Conservation (phyloP, 2,888 invertebrate genomes). For the Cetonia aurata region DNA sequence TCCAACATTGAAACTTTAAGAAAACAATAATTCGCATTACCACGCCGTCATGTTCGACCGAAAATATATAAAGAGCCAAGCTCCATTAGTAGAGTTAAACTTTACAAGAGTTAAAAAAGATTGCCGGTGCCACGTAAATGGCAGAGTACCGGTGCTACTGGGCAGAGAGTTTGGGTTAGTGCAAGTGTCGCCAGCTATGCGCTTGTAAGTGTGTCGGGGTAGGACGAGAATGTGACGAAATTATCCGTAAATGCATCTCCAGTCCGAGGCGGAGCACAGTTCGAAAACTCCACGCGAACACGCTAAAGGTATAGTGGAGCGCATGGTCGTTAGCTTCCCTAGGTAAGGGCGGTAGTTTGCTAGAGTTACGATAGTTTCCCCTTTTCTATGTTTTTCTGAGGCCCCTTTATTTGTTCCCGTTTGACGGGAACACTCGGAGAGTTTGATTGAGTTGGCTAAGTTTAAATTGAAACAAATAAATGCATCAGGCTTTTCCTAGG, state of each 20-base stretch:
- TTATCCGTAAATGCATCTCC: slow-evolving; percentile 31
- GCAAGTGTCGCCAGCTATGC: slow-evolving; percentile 14
- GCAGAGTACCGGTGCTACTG: background rate
- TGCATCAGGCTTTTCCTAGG: slow-evolving; percentile 34
- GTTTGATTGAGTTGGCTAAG: slow-evolving; percentile 38
- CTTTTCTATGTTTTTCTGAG: background rate
- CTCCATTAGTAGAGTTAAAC: slow-evolving; percentile 27
- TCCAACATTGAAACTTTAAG: slow-evolving; percentile 13
- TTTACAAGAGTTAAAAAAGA: slow-evolving; percentile 12
- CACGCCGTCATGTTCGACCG: background rate
- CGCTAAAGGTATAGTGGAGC: background rate
- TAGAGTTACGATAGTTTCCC: slow-evolving; percentile 21
- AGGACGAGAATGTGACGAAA: slow-evolving; percentile 29
- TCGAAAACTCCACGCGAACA: slow-evolving; percentile 9
- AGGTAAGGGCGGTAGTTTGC: background rate
- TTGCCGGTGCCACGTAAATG: slow-evolving; percentile 17
- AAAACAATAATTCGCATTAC: slow-evolving; percentile 25
- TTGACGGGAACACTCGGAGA: slow-evolving; percentile 32
- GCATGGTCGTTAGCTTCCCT: background rate
- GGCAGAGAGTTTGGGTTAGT: background rate
- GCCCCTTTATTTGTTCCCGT: slow-evolving; percentile 12
- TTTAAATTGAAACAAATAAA: slow-evolving; percentile 42
- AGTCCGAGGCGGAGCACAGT: slow-evolving; percentile 10
- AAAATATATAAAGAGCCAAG: slow-evolving; percentile 16
- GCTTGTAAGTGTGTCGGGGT: background rate